These are phyloP conservation scores for Lepisosteus osseus DNA, from an alignment of 2,113 vertebrate genomes.

Conservation along the genomic window DNA sequence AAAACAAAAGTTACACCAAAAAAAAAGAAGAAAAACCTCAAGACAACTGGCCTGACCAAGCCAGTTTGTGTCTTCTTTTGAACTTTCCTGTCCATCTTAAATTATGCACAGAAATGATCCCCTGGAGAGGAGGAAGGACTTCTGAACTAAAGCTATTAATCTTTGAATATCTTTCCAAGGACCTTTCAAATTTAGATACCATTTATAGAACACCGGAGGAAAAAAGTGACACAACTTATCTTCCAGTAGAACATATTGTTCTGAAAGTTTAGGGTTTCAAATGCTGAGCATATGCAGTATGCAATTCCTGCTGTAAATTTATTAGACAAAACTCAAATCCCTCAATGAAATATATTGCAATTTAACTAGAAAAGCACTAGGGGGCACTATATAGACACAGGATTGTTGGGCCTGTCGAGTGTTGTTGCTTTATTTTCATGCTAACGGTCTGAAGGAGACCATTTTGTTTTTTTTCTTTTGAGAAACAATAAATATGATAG, in stretches of 20 bases:
- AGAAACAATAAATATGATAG: too few species aligned
- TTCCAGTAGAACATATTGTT: background rate
- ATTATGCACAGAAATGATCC: background rate
- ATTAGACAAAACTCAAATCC: too few species aligned
- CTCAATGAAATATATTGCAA: conserved; percentile 3
- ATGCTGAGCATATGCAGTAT: background rate
- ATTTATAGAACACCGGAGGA: conserved; percentile 12
- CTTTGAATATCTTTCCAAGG: background rate
- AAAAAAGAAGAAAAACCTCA: background rate
- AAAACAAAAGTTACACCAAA: too few species aligned
- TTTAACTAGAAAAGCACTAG: conserved; percentile 40
- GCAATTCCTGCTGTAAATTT: too few species aligned
- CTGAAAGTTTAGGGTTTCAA: background rate
- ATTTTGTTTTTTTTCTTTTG: too few species aligned
- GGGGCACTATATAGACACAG: conserved; percentile 44
- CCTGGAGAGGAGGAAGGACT: background rate
- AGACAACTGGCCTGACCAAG: too few species aligned
- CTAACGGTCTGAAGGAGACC: too few species aligned
- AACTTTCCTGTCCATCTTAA: background rate
- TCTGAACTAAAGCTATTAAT: background rate
- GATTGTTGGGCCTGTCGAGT: too few species aligned
- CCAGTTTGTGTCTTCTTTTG: background rate
- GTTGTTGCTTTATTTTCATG: too few species aligned
- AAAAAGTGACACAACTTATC: background rate
- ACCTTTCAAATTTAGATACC: conserved; percentile 9